Conservation (phyloP, 2,797 vertebrate species). For the Sebastes matsubarae region DNA sequence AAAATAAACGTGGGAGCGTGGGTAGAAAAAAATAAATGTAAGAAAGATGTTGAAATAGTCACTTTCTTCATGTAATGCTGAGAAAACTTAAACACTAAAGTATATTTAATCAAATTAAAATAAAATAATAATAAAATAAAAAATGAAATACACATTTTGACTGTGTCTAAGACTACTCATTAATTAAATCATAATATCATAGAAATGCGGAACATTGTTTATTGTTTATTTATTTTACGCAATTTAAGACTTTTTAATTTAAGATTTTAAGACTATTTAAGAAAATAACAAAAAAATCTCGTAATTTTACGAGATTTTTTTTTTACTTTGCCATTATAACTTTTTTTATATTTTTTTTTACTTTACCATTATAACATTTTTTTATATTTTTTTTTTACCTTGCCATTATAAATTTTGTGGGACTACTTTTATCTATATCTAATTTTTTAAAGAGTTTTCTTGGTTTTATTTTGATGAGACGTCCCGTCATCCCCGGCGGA, state of each 20-base stretch:
- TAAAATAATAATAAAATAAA: neutral
- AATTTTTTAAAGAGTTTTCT: neutral
- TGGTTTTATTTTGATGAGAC: neutral
- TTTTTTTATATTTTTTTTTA: too few relatives aligned
- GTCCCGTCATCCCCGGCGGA: neutral
- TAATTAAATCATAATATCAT: too few relatives aligned
- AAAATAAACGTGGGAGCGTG: constrained; percentile 39
- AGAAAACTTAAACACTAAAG: neutral
- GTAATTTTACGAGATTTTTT: too few relatives aligned
- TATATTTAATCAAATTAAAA: neutral
- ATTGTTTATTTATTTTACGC: too few relatives aligned
- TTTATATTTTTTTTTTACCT: neutral
- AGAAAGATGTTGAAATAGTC: too few relatives aligned
- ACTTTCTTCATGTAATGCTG: neutral
- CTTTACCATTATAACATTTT: too few relatives aligned
- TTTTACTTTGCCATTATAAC: too few relatives aligned
- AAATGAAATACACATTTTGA: neutral
- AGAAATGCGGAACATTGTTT: too few relatives aligned
- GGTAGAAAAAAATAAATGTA: too few relatives aligned
- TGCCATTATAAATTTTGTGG: neutral
- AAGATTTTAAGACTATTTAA: too few relatives aligned
- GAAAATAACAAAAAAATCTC: too few relatives aligned
- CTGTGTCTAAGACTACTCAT: neutral
- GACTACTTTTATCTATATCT: neutral
- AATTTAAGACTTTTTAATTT: too few relatives aligned